phyloP scores from a whole-genome alignment of 2,113 vertebrate species.

The Bucco capensis region DNA sequence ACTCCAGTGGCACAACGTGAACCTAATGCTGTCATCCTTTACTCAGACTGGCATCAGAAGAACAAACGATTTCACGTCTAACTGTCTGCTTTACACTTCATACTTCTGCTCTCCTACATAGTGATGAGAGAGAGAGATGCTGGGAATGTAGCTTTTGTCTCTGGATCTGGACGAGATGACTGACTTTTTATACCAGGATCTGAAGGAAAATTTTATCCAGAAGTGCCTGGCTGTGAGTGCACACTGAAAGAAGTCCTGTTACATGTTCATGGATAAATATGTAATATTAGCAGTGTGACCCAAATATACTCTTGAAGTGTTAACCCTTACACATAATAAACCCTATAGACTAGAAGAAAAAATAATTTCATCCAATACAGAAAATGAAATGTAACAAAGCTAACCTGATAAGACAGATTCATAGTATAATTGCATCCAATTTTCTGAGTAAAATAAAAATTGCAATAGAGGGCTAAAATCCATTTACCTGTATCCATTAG shows the following conservation, averaged over 20 bases:
- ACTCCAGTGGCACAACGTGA: not conserved
- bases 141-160: not conserved
- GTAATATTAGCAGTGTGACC: not conserved
- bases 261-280: not conserved
- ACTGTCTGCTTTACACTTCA: not conserved
- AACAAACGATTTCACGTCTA: not conserved
- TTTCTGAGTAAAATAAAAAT: not conserved
- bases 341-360: not conserved
- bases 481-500: not conserved
- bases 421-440: not conserved
- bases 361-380: not conserved
- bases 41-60: not conserved
- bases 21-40: not conserved
- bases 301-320: not conserved
- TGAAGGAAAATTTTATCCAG: not conserved
- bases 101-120: not conserved
- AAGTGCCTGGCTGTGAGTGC: not conserved
- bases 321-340: not conserved
- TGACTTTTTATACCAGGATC: not conserved
- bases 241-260: not conserved
- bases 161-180: not conserved
- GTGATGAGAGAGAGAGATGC: not conserved
- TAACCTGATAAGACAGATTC: not conserved
- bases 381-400: not conserved
- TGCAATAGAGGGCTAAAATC: not conserved